These are phyloP conservation scores for Thaleichthys pacificus DNA, from an alignment of 2,797 vertebrate species.

Conservation along the genomic window DNA sequence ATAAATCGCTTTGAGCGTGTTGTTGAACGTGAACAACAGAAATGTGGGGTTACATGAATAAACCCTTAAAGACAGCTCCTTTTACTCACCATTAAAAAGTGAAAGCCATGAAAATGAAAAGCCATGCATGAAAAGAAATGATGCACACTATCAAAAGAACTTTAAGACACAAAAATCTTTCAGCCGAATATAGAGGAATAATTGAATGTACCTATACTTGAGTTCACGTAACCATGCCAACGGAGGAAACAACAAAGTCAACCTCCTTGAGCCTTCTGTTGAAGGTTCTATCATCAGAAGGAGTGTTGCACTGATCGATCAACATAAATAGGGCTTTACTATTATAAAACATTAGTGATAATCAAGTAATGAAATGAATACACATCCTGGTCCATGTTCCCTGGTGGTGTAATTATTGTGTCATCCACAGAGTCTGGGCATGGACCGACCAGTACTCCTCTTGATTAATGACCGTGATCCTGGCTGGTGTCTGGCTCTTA, in stretches of 20 bases:
- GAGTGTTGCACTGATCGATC: background rate
- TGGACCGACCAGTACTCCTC: slow-evolving; percentile 32
- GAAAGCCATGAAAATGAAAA: too few species aligned
- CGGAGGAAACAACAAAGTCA: background rate
- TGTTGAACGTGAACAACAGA: too few species aligned
- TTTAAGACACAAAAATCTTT: too few species aligned
- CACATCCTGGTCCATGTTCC: slow-evolving; percentile 30
- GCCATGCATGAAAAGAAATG: too few species aligned
- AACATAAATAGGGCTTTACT: background rate
- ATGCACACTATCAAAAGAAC: too few species aligned
- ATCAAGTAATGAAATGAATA: slow-evolving; percentile 38
- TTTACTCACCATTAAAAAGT: too few species aligned
- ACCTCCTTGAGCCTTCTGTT: background rate
- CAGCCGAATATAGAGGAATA: too few species aligned
- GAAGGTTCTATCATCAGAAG: background rate
- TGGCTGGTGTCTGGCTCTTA: slow-evolving; percentile 42
- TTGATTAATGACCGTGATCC: slow-evolving; percentile 53
- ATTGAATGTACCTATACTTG: background rate
- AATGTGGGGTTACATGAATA: too few species aligned
- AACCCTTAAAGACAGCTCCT: too few species aligned
- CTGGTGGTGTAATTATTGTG: slow-evolving; percentile 49
- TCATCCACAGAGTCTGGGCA: slow-evolving; percentile 38
- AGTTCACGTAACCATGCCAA: slow-evolving; percentile 1
- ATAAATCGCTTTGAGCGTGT: too few species aligned
- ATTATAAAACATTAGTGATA: slow-evolving; percentile 4